phyloP scores from a whole-genome alignment of 2,888 invertebrate genomes.

The Lycia hirtaria region DNA sequence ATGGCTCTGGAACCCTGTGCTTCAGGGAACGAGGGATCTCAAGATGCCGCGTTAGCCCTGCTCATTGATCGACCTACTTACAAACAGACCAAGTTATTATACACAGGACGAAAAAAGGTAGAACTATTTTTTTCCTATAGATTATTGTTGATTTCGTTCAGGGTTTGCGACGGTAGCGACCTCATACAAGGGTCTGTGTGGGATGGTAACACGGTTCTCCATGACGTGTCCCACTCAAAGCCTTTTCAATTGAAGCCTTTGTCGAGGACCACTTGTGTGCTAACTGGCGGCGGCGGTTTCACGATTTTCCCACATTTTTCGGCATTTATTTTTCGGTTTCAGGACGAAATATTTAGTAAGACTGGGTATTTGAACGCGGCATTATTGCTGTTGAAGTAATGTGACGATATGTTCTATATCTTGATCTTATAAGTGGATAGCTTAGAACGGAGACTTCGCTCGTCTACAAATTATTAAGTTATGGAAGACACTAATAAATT shows the following conservation, averaged over 20 bases:
- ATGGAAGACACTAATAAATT: no score
- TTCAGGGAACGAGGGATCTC: constrained; percentile 11
- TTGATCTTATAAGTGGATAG: no score
- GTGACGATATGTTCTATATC: no score
- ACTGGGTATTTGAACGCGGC: no score
- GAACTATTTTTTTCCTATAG: not conserved
- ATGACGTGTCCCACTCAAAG: constrained; percentile 19
- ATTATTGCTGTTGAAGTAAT: no score
- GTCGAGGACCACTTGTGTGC: constrained; percentile 6
- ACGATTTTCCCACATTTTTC: not conserved
- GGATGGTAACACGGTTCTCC: not conserved
- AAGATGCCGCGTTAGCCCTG: constrained; percentile 25
- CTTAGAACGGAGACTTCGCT: no score
- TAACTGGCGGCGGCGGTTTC: not conserved
- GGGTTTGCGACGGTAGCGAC: not conserved
- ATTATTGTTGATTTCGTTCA: not conserved
- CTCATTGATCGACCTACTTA: constrained; percentile 33
- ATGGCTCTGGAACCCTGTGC: not conserved
- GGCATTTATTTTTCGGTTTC: not conserved
- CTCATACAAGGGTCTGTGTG: not conserved
- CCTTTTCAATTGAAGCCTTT: constrained; percentile 24
- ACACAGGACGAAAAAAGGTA: not conserved
- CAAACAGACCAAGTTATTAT: not conserved
- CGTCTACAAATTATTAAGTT: no score
- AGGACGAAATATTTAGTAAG: no score